A percentile compares a stretch with the other conserved stretches of the same genome.
Conservation (phyloP, 2,888 invertebrate genomes). For the Geophilus truncorum region DNA sequence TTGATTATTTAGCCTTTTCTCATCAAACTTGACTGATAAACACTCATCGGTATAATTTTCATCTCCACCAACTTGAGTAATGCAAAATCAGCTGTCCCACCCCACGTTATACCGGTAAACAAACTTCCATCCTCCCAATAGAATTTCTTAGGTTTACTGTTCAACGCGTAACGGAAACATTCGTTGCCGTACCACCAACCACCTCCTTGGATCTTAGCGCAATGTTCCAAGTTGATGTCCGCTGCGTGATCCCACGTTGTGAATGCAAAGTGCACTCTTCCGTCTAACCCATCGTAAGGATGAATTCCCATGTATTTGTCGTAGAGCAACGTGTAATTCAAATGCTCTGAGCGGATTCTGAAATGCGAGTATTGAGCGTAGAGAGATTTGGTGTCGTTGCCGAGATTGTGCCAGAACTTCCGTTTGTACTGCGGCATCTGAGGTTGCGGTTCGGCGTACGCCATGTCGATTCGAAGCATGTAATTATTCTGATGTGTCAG, state of each 20-base stretch:
- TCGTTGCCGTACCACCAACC: constrained; percentile 30
- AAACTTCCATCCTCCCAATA: constrained; percentile 30
- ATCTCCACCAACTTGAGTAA: constrained; percentile 23
- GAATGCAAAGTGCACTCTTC: background rate
- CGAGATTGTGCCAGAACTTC: constrained; percentile 29
- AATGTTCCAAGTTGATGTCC: background rate
- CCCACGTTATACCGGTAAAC: constrained; percentile 31
- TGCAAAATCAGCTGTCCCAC: constrained; percentile 29
- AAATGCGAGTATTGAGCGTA: constrained; percentile 29
- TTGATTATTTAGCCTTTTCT: background rate
- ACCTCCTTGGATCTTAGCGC: constrained; percentile 29
- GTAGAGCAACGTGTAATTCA: background rate
- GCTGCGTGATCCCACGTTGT: constrained; percentile 6
- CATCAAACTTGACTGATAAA: background rate
- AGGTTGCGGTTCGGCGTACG: constrained; percentile 25
- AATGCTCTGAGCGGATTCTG: background rate
- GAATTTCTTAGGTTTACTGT: constrained; percentile 26
- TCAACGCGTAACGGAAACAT: constrained; percentile 27
- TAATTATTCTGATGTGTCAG: constrained; percentile 32
- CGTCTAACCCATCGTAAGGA: constrained; percentile 21
- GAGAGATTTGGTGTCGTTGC: background rate
- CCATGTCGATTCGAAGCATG: constrained; percentile 35
- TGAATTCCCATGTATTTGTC: constrained; percentile 25
- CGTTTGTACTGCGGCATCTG: constrained; percentile 8
- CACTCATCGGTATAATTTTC: constrained; percentile 8